These are phyloP conservation scores for Agrotis segetum DNA, from an alignment of 2,888 invertebrate species.

Conservation along the genomic window DNA sequence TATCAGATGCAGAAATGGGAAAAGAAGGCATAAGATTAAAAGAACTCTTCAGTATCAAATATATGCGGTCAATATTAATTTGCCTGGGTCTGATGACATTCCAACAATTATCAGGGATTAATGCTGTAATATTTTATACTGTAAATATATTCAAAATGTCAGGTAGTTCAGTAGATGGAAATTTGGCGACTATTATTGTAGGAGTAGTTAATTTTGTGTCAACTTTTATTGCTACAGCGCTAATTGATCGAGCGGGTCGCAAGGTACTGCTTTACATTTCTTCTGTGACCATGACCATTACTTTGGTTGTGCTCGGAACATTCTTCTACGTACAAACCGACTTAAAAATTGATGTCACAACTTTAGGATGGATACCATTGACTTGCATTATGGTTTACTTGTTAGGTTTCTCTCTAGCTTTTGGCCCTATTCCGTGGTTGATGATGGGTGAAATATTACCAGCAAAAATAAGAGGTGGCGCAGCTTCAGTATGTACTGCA, in stretches of 20 bases:
- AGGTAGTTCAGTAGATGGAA: slow-evolving; percentile 95
- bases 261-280: slow-evolving; percentile 97
- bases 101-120: slow-evolving; percentile 98
- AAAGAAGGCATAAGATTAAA: slow-evolving; percentile 91
- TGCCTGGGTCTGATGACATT: slow-evolving; percentile 98
- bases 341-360: slow-evolving; percentile 87
- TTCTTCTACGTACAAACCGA: slow-evolving; percentile 93
- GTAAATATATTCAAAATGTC: slow-evolving; percentile 96
- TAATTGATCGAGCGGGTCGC: slow-evolving; percentile 97
- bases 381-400: slow-evolving; percentile 95
- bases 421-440: slow-evolving; percentile 96
- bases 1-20: slow-evolving; percentile 93
- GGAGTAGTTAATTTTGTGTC: slow-evolving; percentile 97
- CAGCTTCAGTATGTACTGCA: slow-evolving; percentile 97
- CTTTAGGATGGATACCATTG: slow-evolving; percentile 95
- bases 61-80: slow-evolving; percentile 95
- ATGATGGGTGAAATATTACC: slow-evolving; percentile 99
- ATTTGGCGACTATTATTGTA: slow-evolving; percentile 96
- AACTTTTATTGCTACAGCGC: slow-evolving; percentile 95
- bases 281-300: slow-evolving; percentile 94
- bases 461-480: slow-evolving; percentile 96
- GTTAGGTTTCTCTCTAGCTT: slow-evolving; percentile 96
- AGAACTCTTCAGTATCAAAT: slow-evolving; percentile 93
- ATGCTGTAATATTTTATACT: slow-evolving; percentile 98
- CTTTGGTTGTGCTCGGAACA: slow-evolving; percentile 93